phyloP scores from a whole-genome alignment of 2,113 vertebrate genomes.

The Picathartes gymnocephalus region DNA sequence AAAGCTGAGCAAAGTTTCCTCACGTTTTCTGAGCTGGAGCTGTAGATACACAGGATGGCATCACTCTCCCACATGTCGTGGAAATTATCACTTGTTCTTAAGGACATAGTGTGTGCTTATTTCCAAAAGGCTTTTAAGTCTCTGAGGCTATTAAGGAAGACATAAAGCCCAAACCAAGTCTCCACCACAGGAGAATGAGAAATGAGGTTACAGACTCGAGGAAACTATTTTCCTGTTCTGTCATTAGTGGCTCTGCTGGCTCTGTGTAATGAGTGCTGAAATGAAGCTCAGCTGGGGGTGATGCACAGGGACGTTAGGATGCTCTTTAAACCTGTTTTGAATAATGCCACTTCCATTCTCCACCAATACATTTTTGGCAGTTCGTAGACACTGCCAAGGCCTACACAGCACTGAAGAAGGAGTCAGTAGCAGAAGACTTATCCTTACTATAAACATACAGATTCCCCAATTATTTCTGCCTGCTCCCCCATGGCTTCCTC shows the following conservation, averaged over 20 bases:
- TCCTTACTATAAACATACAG: neutral
- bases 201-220: neutral
- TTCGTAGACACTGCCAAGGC: neutral
- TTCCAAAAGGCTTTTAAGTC: neutral
- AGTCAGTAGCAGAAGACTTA: neutral
- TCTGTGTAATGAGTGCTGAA: neutral
- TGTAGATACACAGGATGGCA: neutral
- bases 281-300: neutral
- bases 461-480: neutral
- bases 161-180: neutral
- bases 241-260: neutral
- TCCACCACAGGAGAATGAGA: neutral
- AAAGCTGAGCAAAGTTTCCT: neutral
- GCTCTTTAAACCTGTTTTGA: neutral
- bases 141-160: neutral
- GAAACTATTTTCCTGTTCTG: neutral
- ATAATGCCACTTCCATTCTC: neutral
- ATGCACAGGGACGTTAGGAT: neutral
- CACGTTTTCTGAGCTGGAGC: neutral
- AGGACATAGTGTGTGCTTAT: neutral
- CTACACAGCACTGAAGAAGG: neutral
- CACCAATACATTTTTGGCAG: neutral
- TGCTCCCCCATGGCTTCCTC: neutral
- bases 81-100: neutral
- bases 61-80: neutral